Evolutionary conservation across 2,113 vertebrate species (phyloP).

Genomic region (Nycticorax nycticorax): DNA sequence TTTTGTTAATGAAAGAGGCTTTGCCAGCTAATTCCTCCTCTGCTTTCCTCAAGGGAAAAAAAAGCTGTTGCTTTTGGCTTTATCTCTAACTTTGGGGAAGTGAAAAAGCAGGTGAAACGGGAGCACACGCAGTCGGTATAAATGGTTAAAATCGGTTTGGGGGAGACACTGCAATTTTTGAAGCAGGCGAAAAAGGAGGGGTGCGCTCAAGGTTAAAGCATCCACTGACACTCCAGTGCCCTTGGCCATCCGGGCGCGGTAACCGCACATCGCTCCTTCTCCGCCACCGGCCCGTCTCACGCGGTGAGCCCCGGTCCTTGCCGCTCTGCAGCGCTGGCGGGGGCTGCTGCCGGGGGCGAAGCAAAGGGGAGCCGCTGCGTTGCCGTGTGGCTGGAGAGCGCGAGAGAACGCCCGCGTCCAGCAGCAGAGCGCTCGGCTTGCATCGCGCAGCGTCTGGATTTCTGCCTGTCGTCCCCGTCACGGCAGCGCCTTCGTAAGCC

Average conservation of each 20-base stretch:
- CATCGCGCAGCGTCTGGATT: not conserved
- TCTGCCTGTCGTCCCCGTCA: not conserved
- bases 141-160: not conserved
- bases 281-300: not conserved
- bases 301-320: not conserved
- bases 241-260: not conserved
- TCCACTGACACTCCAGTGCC: not conserved
- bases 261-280: not conserved
- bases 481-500: fast-evolving
- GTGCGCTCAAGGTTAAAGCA: not conserved
- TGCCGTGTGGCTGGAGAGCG: not conserved
- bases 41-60: not conserved
- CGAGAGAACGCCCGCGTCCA: not conserved
- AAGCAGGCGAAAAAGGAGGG: not conserved
- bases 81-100: not conserved
- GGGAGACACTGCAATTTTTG: not conserved
- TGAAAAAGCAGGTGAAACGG: not conserved
- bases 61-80: not conserved
- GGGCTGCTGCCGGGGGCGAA: not conserved
- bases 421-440: not conserved
- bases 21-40: not conserved
- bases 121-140: not conserved
- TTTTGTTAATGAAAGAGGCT: not conserved
- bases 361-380: not conserved
- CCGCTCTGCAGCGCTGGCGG: not conserved